Base-by-base conservation (phyloP, 2,113 vertebrate species). In the Paralichthys olivaceus region DNA sequence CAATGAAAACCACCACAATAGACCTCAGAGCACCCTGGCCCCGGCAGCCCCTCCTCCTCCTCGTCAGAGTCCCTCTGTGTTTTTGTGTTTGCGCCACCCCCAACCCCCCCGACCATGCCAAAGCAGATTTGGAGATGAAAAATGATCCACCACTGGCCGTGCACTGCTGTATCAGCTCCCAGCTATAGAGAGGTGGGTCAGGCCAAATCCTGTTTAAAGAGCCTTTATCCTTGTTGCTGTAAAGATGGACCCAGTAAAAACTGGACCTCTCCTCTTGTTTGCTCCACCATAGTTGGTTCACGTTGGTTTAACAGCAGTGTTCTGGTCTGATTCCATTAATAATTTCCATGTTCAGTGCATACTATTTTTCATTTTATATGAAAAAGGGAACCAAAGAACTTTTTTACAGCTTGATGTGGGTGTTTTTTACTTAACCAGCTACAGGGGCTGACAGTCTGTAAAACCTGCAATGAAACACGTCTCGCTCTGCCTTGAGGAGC, bases 71-170 rank as follows among this genome's bases (percentile, higher is more conserved):
- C 72, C 51, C 43, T 72, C 34, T 19, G 45, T 81, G 77, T 81
- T 85, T 53, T 84, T 71, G 68, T 79, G 61, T 22, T 19, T 69
- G 79, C 72, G 57, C 65, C 4, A 12, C 43, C 26, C 64, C 53
- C 53, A n/a, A 67, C 65, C 71, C 85, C 68, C 79, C 54, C 83
- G 74, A 73, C 84, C 81, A 86, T 80, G 84, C 85, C 90, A 91
- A 84, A 91, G 85, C 87, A 93, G 89, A 91, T 91, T 92, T 92
- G 81, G 87, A 90, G 82, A 92, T 85, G 87, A 93, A 89, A 92
- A 92, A 93, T 89, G 91, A 93, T 90, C 87, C 89, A 83, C 69
- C 56, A 23, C 86, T 90, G 89, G 82, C 85, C 15, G 69, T 55
- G 77, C 75, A 60, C 63, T 81, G 79, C 80, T 82, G 81, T 81